A percentile compares a stretch with the other conserved stretches of the same genome.
phyloP scores from a whole-genome alignment of 1,140 invertebrate genomes.

The Whitmania pigra region DNA sequence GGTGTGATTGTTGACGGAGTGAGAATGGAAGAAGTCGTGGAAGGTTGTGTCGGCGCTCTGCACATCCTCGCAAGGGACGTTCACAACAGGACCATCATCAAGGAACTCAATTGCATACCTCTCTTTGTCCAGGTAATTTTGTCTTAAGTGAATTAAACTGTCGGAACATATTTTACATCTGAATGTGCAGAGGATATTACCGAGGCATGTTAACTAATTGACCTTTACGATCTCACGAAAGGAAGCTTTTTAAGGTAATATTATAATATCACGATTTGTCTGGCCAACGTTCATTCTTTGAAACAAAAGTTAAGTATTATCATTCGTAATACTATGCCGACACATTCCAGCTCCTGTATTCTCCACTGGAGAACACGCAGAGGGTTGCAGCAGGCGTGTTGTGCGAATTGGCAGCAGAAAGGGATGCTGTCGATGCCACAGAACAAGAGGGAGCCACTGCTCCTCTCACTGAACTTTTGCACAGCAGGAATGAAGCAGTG shows the following conservation, averaged over 20 bases:
- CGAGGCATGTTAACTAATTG: neutral
- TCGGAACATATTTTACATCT: neutral
- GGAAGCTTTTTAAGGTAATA: neutral
- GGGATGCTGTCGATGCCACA: slow-evolving; percentile 90
- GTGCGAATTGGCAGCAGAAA: slow-evolving; percentile 85
- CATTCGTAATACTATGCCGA: slow-evolving; percentile 56
- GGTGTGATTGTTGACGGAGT: slow-evolving; percentile 82
- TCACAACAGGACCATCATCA: slow-evolving; percentile 78
- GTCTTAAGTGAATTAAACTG: slow-evolving; percentile 49
- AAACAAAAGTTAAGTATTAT: too few species aligned
- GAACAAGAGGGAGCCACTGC: slow-evolving; percentile 91
- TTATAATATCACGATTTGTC: too few species aligned
- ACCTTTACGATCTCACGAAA: neutral
- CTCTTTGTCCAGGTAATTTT: slow-evolving; percentile 73
- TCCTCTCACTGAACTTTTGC: slow-evolving; percentile 81
- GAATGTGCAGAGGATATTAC: neutral
- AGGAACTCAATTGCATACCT: slow-evolving; percentile 79
- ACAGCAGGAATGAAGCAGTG: slow-evolving; percentile 79
- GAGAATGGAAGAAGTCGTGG: slow-evolving; percentile 94
- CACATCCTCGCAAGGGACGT: slow-evolving; percentile 88
- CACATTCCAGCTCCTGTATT: slow-evolving; percentile 62
- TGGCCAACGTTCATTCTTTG: too few species aligned
- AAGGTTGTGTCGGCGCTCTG: slow-evolving; percentile 87
- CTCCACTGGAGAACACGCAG: slow-evolving; percentile 94
- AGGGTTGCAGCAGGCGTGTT: slow-evolving; percentile 88